Base-by-base conservation (phyloP, 2,797 vertebrate genomes). In the Gymnocypris eckloni region DNA sequence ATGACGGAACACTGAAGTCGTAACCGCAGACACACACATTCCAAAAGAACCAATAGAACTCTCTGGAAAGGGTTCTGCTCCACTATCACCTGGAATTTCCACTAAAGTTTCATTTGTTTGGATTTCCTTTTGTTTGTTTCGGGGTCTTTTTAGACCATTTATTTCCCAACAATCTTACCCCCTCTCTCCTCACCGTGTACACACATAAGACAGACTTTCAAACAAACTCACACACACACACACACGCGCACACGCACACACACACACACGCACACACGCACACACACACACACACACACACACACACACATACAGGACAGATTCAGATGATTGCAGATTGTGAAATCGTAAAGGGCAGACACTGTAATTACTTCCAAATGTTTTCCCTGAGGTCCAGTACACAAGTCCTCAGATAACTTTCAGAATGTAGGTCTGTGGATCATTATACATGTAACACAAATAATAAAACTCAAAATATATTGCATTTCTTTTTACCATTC, bases 301-400 rank as follows among this genome's bases (percentile, higher is more conserved):
- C 39, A 79, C 22, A 12, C 43, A 77, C 41, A 84, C 10, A 82
- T 69, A 80, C n/a, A 67, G 15, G 41, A 45, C 66, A 59, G 89
- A 92, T 89, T 87, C 82, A 72, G 45, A 90, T 89, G 79, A 41
- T 22, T 81, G 64, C 69, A 54, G 72, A 86, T 88, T 91, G 87
- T 87, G 83, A 67, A 85, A 87, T 72, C 10, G 6, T 89, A 72
- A 88, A 87, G 66, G 80, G 45, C 86, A 89, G 88, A 86, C 43
- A 45, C 69, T 25, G 61, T 73, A 86, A 92, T 91, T 76, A 54
- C 81, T 75, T 88, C 64, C 86, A 90, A 92, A 90, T 89, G 82
- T 87, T 85, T 88, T 91, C 59, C 72, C 86, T 82, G 0, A 37
- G 59, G 33, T 86, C 52, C 50, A 45, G 22, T 73, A 16, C 61